Evolutionary conservation across 1,140 invertebrate species (phyloP), one percentile per base, ranked within the genome.

Genomic region (Trachelipus rathkii): DNA sequence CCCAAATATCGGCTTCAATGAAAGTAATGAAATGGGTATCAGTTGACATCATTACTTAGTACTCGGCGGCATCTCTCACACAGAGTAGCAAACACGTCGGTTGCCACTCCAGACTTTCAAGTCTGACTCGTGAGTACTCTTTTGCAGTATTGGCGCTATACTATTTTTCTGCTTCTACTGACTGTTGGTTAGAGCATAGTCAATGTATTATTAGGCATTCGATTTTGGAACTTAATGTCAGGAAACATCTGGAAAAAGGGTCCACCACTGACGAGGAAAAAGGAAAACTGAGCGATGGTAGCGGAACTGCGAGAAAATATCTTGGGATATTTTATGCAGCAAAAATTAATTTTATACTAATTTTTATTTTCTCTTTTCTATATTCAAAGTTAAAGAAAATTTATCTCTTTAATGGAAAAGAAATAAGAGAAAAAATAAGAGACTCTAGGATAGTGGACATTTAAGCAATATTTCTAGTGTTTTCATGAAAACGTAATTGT

Each of bases 1-100:
- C 72, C 46, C n/a, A n/a, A 6, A 45, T 73, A 10, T 11, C 53
- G 23, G 72, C 53, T 73, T 73, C 72, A 73, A 73, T 44, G 72
- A 73, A 44, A 46, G 72, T 73, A 6, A 73, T 73, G n/a, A n/a
- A n/a, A n/a, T n/a, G n/a, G 72, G 72, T 73, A 4, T 73, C 72
- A 23, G n/a, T 33, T 73, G 19, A 73, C 72, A 3, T 21, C 72
- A 19, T 33, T 73, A 4, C 21, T n/a, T 73, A 9, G 72, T 73
- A 15, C 21, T 73, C 46, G n/a, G 67, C 72, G 21, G 72, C 72
- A 13, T 45, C 53, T 15, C 53, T 73, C 46, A 73, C 72, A 11
- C 72, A 73, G 19, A 33, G 46, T 24, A 73, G 67, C 21, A 60
- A n/a, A 24, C 2, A 33, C 72, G 1, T 73, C 72, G 72, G 46